Evolutionary conservation across 1,140 invertebrate genomes (phyloP).

Genomic region (Bombus pyrosoma): DNA sequence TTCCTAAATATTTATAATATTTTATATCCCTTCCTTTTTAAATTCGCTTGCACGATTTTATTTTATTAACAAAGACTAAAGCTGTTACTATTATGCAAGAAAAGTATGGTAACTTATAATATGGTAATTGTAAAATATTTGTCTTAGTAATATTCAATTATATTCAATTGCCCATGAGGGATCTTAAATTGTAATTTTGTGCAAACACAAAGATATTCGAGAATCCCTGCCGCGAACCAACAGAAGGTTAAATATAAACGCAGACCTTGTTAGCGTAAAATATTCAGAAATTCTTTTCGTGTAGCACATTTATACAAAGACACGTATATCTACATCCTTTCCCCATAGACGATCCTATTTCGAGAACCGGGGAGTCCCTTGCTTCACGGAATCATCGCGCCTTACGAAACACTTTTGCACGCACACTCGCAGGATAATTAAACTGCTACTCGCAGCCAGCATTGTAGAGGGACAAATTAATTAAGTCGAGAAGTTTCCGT

Average conservation of each 20-base stretch:
- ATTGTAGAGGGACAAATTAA: conserved; percentile 29
- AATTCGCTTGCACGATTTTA: too few relatives aligned
- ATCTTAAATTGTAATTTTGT: too few relatives aligned
- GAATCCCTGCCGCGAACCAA: neutral
- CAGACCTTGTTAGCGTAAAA: neutral
- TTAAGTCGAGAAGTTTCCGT: conserved; percentile 10
- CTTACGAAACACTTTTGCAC: conserved; percentile 8
- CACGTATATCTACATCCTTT: neutral
- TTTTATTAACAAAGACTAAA: too few relatives aligned
- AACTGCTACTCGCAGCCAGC: conserved; percentile 23
- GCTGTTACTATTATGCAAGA: too few relatives aligned
- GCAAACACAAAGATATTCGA: too few relatives aligned
- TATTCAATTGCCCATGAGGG: too few relatives aligned
- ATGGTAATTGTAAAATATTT: too few relatives aligned
- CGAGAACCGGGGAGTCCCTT: too few relatives aligned
- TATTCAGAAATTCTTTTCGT: neutral
- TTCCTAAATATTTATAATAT: too few relatives aligned
- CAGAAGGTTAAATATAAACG: neutral
- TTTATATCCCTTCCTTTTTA: too few relatives aligned
- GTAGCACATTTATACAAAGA: neutral
- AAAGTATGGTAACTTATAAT: too few relatives aligned
- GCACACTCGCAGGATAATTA: conserved; percentile 26
- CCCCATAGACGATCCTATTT: neutral
- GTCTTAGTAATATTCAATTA: too few relatives aligned
- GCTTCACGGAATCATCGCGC: neutral